Conservation (phyloP, 2,797 vertebrate genomes). For the Huso huso region DNA sequence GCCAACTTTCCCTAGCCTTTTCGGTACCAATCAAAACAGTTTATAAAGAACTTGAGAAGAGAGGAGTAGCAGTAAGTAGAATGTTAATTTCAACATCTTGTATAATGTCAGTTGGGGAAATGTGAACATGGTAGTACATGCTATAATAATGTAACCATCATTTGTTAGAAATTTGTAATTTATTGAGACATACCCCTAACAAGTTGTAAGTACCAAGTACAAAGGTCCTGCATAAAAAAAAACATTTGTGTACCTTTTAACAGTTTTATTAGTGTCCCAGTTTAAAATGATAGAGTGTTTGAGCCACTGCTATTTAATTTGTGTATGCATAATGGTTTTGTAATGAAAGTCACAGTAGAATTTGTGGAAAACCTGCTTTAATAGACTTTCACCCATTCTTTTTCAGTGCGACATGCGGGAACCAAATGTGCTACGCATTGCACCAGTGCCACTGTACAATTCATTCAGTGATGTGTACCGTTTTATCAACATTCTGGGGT, state of each 20-base stretch:
- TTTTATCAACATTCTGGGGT: conserved; percentile 62
- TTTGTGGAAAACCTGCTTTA: too few species aligned
- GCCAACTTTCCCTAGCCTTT: conserved; percentile 81
- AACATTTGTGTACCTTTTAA: neutral
- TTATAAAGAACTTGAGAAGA: conserved; percentile 75
- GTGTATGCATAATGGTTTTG: neutral
- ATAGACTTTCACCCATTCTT: conserved; percentile 23
- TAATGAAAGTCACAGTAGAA: too few species aligned
- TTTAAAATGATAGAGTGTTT: neutral
- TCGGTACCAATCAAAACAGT: conserved; percentile 59
- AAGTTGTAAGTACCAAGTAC: neutral
- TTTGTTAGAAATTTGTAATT: neutral
- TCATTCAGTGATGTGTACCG: conserved; percentile 81
- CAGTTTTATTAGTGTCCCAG: neutral
- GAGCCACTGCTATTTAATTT: conserved; percentile 32
- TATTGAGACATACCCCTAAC: neutral
- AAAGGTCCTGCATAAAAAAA: neutral
- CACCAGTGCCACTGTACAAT: conserved; percentile 89
- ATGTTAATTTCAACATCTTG: neutral
- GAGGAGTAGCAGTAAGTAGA: conserved; percentile 77
- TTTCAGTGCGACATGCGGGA: conserved; percentile 82
- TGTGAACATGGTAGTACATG: neutral
- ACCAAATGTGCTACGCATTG: conserved; percentile 70
- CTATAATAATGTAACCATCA: neutral
- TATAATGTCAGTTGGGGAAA: neutral